These are phyloP conservation scores for Hippocampus zosterae DNA, from an alignment of 2,113 vertebrate genomes.

Conservation along the genomic window DNA sequence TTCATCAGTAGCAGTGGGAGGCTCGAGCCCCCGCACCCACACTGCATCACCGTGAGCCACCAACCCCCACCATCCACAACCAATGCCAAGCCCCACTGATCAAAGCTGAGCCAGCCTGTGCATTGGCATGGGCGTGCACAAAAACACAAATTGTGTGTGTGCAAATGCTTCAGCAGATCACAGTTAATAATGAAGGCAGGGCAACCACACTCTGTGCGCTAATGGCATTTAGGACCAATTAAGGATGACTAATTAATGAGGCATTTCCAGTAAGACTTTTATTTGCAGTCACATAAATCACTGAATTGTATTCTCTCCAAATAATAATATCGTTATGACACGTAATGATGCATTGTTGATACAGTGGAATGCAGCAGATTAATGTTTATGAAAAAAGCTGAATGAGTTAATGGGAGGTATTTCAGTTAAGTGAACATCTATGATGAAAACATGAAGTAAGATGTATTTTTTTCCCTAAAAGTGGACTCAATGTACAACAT, in stretches of 20 bases:
- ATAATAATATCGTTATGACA: conserved; percentile 43
- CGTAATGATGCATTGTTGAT: conserved; percentile 35
- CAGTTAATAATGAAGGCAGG: conserved; percentile 51
- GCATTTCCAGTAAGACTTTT: conserved; percentile 66
- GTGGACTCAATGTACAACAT: neutral
- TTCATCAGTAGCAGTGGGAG: conserved; percentile 69
- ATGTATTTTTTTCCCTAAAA: neutral
- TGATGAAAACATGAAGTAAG: neutral
- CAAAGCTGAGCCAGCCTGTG: conserved; percentile 61
- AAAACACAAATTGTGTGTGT: conserved; percentile 18
- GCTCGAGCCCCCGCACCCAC: conserved; percentile 31
- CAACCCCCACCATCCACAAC: conserved; percentile 10
- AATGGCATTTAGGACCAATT: conserved; percentile 66
- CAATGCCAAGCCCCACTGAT: conserved; percentile 65
- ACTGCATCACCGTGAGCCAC: conserved; percentile 18
- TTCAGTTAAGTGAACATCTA: neutral
- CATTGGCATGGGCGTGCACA: conserved; percentile 48
- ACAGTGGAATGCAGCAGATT: conserved; percentile 2
- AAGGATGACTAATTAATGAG: conserved; percentile 68
- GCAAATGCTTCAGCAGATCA: conserved; percentile 33
- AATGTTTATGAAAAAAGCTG: neutral
- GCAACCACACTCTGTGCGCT: conserved; percentile 40
- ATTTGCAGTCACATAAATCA: conserved; percentile 63
- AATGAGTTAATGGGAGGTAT: neutral
- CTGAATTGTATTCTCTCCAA: conserved; percentile 41